A percentile compares a stretch with the other conserved stretches of the same genome.
phyloP scores from a whole-genome alignment of 1,140 invertebrate species.

The Drosophila aff. region DNA sequence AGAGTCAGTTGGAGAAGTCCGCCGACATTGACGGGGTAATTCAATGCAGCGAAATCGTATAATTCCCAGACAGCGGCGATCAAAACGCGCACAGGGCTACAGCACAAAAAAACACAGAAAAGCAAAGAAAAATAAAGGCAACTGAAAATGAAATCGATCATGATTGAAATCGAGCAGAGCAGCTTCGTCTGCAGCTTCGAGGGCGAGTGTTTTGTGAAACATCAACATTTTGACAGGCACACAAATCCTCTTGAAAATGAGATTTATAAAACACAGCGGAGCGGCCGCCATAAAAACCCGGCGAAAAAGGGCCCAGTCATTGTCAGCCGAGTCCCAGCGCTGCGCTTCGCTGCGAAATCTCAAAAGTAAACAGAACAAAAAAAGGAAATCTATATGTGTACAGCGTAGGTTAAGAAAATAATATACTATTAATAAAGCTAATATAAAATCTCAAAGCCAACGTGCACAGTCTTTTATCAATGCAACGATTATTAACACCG shows the following conservation, averaged over 20 bases:
- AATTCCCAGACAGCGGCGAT: constrained; percentile 74
- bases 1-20: constrained; percentile 26
- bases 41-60: constrained; percentile 78
- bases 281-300: constrained; percentile 36
- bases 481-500: neutral
- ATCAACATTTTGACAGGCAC: constrained; percentile 83
- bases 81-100: constrained; percentile 59
- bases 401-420: constrained; percentile 14
- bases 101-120: constrained; percentile 28
- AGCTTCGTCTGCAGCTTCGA: constrained; percentile 34
- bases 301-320: constrained; percentile 76
- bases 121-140: constrained; percentile 17
- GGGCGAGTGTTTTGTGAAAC: constrained; percentile 80
- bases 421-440: neutral
- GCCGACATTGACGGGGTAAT: constrained; percentile 64
- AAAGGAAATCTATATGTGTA: constrained; percentile 24
- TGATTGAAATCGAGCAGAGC: constrained; percentile 78
- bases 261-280: constrained; percentile 79
- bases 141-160: constrained; percentile 81
- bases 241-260: constrained; percentile 83
- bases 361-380: constrained; percentile 74
- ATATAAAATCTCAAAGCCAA: neutral
- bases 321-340: constrained; percentile 61
- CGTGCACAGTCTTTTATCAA: neutral
- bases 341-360: constrained; percentile 79